Evolutionary conservation across 2,113 vertebrate genomes (phyloP).

Genomic region (Lepidothrix coronata): DNA sequence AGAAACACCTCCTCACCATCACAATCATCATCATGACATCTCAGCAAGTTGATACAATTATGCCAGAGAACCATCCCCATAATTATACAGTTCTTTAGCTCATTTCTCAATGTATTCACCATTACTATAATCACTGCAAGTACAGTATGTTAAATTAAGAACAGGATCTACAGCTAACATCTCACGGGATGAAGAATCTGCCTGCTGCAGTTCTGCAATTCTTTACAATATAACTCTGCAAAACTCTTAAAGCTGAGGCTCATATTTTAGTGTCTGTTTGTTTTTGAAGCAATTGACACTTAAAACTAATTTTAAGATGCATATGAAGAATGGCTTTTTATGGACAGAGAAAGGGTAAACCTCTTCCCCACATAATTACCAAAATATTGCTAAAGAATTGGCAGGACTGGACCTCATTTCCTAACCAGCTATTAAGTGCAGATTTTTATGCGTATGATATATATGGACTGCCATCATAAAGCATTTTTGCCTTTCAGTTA

Average conservation of each 20-base stretch:
- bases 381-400: neutral
- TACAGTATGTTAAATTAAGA: slow-evolving; percentile 73
- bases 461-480: neutral
- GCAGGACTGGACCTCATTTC: neutral
- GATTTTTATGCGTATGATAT: neutral
- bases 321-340: neutral
- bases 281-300: slow-evolving; percentile 42
- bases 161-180: slow-evolving; percentile 61
- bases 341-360: neutral
- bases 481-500: neutral
- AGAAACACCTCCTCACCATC: slow-evolving; percentile 55
- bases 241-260: slow-evolving; percentile 34
- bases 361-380: neutral
- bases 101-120: slow-evolving; percentile 64
- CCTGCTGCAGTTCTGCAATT: slow-evolving; percentile 50
- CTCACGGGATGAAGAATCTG: slow-evolving; percentile 48
- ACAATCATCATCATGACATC: slow-evolving; percentile 51
- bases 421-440: neutral
- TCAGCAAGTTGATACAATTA: slow-evolving; percentile 65
- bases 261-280: neutral
- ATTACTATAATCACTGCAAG: slow-evolving; percentile 67
- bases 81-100: slow-evolving; percentile 62
- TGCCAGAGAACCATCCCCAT: slow-evolving; percentile 61
- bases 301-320: neutral
- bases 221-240: slow-evolving; percentile 46